Conservation (phyloP, 2,113 vertebrate species). For the Cricetomys ansorgei region DNA sequence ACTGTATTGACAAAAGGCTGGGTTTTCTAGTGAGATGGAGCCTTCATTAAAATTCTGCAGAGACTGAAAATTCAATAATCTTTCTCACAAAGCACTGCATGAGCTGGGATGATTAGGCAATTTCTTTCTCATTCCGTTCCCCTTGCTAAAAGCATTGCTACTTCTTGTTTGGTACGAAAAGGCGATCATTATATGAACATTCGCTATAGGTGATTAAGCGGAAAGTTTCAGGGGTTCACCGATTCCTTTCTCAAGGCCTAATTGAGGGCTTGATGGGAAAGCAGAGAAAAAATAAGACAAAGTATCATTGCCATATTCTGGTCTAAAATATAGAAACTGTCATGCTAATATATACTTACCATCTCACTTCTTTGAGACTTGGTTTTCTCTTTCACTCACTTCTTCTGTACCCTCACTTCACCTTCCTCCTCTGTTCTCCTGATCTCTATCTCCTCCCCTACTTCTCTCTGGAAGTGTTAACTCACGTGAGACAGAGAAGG, state of each 20-base stretch:
- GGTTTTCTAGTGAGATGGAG: conserved; percentile 89
- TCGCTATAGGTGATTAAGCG: conserved; percentile 88
- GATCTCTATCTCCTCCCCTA: neutral
- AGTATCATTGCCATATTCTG: conserved; percentile 70
- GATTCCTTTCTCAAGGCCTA: conserved; percentile 85
- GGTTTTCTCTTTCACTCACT: neutral
- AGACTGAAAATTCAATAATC: conserved; percentile 95
- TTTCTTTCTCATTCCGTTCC: conserved; percentile 90
- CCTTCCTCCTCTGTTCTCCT: neutral
- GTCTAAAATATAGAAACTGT: conserved; percentile 77
- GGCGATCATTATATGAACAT: conserved; percentile 90
- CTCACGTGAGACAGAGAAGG: neutral
- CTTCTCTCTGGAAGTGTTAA: neutral
- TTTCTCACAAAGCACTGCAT: conserved; percentile 90
- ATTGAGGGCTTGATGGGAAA: conserved; percentile 79
- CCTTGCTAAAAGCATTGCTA: conserved; percentile 90
- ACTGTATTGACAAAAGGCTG: conserved; percentile 90
- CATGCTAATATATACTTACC: conserved; percentile 44
- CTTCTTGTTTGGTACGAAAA: conserved; percentile 90
- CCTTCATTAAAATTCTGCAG: conserved; percentile 95
- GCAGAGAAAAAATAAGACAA: conserved; percentile 72
- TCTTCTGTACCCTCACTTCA: neutral
- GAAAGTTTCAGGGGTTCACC: conserved; percentile 88
- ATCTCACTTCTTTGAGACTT: neutral
- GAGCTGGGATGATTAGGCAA: conserved; percentile 92